Evolutionary conservation across 53 echinoderm and acorn worm genomes (phyloP).

Genomic region (Paelopatides confundens): DNA sequence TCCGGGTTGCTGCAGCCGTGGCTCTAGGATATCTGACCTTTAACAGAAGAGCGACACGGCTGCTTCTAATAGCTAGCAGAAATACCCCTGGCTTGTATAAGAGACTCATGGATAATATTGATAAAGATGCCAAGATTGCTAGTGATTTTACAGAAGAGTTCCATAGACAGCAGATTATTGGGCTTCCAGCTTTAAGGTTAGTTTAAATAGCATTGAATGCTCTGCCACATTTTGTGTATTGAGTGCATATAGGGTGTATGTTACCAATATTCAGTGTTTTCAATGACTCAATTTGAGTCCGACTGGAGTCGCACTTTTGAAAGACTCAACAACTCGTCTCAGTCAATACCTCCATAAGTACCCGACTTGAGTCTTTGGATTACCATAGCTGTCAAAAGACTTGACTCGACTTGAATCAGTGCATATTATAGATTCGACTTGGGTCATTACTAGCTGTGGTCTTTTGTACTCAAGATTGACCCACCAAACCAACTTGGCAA

Average conservation of each 20-base stretch:
- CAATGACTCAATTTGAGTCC: background rate
- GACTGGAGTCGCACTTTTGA: no score
- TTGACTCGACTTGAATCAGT: no score
- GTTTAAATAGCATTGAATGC: background rate
- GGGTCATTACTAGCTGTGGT: no score
- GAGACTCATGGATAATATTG: constrained; percentile 85
- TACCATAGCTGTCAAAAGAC: no score
- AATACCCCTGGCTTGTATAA: constrained; percentile 89
- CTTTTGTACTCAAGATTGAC: no score
- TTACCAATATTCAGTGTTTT: background rate
- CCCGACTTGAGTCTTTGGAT: no score
- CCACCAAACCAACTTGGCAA: no score
- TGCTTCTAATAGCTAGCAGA: constrained; percentile 78
- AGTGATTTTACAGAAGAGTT: constrained; percentile 95
- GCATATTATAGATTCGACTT: no score
- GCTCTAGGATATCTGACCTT: constrained; percentile 94
- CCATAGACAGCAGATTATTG: constrained; percentile 76
- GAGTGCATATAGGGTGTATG: background rate
- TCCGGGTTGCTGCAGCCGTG: constrained; percentile 79
- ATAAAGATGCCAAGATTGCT: constrained; percentile 93
- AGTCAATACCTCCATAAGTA: no score
- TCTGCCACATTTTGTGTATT: no score
- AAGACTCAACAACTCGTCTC: no score
- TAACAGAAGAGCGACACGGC: constrained; percentile 84
- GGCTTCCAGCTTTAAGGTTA: constrained; percentile 93